These are phyloP conservation scores for Plemyria rubiginata DNA, from an alignment of 2,888 invertebrate genomes.

Conservation along the genomic window DNA sequence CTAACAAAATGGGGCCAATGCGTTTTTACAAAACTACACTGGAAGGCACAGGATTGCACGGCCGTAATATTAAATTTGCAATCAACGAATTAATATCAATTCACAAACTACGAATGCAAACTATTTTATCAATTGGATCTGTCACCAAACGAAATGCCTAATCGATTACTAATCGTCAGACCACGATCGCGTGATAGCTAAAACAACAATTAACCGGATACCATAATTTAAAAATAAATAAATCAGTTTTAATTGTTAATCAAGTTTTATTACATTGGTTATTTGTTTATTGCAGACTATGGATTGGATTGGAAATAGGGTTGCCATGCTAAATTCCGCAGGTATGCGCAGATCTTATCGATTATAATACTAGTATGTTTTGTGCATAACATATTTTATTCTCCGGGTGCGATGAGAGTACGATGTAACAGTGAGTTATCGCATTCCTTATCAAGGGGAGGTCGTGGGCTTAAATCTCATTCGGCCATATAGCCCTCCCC, in stretches of 20 bases:
- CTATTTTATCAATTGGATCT: slow-evolving; percentile 20
- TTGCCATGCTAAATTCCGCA: slow-evolving; percentile 4
- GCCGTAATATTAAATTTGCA: no score
- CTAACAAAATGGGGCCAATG: no score
- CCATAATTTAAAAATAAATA: slow-evolving; percentile 60
- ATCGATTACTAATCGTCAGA: slow-evolving; percentile 32
- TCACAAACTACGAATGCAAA: slow-evolving; percentile 4
- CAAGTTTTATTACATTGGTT: slow-evolving; percentile 71
- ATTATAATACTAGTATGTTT: no score
- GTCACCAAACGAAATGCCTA: slow-evolving; percentile 19
- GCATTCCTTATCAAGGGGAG: no score
- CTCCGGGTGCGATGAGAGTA: no score
- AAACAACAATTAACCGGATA: slow-evolving; percentile 58
- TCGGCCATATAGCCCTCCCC: no score
- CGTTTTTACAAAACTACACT: no score
- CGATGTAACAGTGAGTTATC: no score
- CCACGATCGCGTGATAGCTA: slow-evolving; percentile 55
- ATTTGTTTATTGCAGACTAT: slow-evolving; percentile 61
- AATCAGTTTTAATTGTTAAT: slow-evolving; percentile 67
- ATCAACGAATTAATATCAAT: neutral
- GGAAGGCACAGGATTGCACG: no score
- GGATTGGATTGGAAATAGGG: slow-evolving; percentile 22
- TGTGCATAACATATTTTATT: no score
- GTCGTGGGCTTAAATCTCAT: no score
- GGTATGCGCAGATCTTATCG: neutral